These are phyloP conservation scores for Hanleya hanleyi DNA, from an alignment of 2,888 invertebrate genomes.

Conservation along the genomic window DNA sequence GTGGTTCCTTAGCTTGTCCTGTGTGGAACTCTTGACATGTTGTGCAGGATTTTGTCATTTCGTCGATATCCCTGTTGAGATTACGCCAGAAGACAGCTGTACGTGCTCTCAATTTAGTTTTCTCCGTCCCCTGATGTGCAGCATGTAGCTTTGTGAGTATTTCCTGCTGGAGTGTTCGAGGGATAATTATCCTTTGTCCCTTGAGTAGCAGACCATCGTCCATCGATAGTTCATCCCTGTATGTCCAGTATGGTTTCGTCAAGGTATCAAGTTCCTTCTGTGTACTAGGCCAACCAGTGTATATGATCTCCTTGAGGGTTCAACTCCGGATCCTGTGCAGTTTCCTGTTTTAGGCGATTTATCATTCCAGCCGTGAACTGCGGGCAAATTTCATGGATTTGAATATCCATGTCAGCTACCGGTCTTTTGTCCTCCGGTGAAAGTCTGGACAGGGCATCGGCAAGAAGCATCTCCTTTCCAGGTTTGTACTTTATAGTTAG, in stretches of 20 bases:
- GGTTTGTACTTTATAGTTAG: conserved; percentile 23
- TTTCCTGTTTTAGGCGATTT: conserved; percentile 5
- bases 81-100: conserved; percentile 27
- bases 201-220: conserved; percentile 31
- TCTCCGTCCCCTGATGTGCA: conserved; percentile 22
- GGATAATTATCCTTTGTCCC: conserved; percentile 25
- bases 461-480: conserved; percentile 34
- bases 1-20: conserved; percentile 16
- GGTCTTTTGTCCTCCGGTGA: not conserved
- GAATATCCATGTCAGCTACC: conserved; percentile 16
- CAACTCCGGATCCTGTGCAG: conserved; percentile 14
- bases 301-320: conserved; percentile 20
- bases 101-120: conserved; percentile 20
- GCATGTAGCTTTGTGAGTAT: conserved; percentile 24
- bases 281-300: conserved; percentile 19
- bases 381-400: conserved; percentile 16
- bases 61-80: conserved; percentile 31
- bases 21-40: conserved; percentile 20
- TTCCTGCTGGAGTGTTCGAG: conserved; percentile 8
- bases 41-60: not conserved
- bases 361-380: not conserved
- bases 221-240: conserved; percentile 23
- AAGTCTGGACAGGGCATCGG: conserved; percentile 32
- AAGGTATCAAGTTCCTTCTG: conserved; percentile 13
- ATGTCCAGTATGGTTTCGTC: conserved; percentile 21